Evolutionary conservation across 2,113 vertebrate genomes (phyloP), one percentile per base, ranked within the genome.

Genomic region (Grantiella picta): DNA sequence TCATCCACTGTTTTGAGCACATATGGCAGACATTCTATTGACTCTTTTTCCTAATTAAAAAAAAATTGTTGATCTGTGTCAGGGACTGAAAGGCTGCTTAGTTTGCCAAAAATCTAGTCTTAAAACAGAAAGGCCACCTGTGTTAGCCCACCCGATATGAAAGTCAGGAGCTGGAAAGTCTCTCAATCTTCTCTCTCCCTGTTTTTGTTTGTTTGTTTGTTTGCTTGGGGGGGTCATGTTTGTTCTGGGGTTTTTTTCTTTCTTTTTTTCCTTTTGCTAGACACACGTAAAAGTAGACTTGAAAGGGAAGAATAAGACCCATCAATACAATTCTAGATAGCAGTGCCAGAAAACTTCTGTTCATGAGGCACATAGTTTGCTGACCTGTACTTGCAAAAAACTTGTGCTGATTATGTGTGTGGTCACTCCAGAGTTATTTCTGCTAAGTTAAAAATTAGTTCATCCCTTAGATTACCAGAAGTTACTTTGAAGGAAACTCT

Each of bases 111-210:
- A 95, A 60, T 27, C 5, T 81, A 96, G 89, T 94, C 95, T 89
- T 90, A 97, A 97, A 98, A 96, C 91, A 97, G 68, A 97, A 96
- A 96, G 94, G 97, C 97, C 97, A 97, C 94, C 96, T 97, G 95
- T 96, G 95, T 96, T 93, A 97, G 96, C 93, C 97, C 96, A 97
- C 96, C 96, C 95, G 88, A 97, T 70, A 96, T 64, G 73, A 96
- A 80, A 86, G 86, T 95, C 95, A 93, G 61, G 69, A 96, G 91
- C 82, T 97, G 65, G 69, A 96, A 94, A 92, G 61, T 78, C 70
- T 79, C 63, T 82, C 33, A 65, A 23, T 73, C 47, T 38, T 79
- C 54, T 86, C 31, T 64, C 35, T 92, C 9, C 25, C 10, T 15
- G 6, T 12, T 75, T 68, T 44, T 9, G 3, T 49, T 57, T 22